Conservation (phyloP, 2,888 invertebrate genomes). For the Cantharis flavilabris region DNA sequence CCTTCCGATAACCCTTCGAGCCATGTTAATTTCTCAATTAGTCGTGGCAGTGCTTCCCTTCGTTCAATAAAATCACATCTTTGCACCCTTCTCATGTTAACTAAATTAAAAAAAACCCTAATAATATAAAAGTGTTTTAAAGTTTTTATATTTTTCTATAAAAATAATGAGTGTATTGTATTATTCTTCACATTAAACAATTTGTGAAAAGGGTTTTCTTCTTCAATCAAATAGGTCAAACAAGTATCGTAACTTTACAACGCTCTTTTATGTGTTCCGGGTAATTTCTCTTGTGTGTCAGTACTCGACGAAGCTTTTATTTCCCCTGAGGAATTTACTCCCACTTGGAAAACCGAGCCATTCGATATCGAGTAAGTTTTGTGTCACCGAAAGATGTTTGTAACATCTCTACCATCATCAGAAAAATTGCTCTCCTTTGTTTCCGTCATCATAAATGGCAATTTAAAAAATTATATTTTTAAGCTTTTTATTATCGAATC, state of each 20-base stretch:
- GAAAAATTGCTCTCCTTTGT: conserved; percentile 21
- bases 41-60: neutral
- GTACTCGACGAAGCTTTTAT: conserved; percentile 55
- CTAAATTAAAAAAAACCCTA: neutral
- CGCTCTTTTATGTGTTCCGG: conserved; percentile 49
- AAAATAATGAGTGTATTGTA: neutral
- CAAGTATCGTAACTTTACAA: conserved; percentile 45
- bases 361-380: conserved; percentile 51
- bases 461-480: neutral
- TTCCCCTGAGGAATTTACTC: conserved; percentile 52
- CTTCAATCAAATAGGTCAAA: conserved; percentile 46
- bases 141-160: neutral
- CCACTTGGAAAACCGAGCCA: conserved; percentile 48
- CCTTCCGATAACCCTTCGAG: neutral
- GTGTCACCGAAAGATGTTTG: conserved; percentile 44
- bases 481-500: neutral
- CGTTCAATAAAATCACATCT: neutral
- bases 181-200: neutral
- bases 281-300: conserved; percentile 50
- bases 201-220: conserved; percentile 45
- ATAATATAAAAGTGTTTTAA: neutral
- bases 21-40: neutral
- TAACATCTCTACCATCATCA: conserved; percentile 28
- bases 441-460: neutral
- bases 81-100: neutral